These are phyloP conservation scores for Endotricha flammealis DNA, from an alignment of 2,888 invertebrate genomes.

Conservation along the genomic window DNA sequence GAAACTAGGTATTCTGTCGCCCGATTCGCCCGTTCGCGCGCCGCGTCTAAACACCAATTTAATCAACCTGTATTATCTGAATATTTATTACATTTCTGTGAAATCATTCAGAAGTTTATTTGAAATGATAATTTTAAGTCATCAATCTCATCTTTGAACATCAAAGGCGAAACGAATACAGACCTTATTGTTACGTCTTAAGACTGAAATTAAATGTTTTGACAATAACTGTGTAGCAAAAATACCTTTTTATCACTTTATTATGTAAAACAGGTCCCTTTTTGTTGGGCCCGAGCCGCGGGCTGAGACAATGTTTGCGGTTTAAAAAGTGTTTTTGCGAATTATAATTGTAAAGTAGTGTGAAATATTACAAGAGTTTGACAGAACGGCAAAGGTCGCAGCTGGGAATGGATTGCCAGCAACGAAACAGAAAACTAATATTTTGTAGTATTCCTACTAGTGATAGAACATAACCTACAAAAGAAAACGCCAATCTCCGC, in stretches of 20 bases:
- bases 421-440: too few species aligned
- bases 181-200: conserved; percentile 1
- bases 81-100: background rate
- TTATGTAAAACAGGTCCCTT: conserved; percentile 5
- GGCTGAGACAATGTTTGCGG: background rate
- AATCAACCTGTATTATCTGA: background rate
- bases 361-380: too few species aligned
- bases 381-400: too few species aligned
- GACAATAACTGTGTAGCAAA: conserved; percentile 3
- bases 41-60: background rate
- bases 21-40: too few species aligned
- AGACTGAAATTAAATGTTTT: conserved; percentile 1
- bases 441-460: too few species aligned
- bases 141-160: background rate
- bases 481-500: too few species aligned
- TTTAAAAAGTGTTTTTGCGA: background rate
- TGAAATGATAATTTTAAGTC: background rate
- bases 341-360: background rate
- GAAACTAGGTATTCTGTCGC: too few species aligned
- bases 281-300: background rate
- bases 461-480: too few species aligned
- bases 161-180: conserved; percentile 11
- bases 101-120: background rate
- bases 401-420: too few species aligned
- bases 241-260: conserved; percentile 8